Percentiles rank a stretch among this genome's conserved stretches.
phyloP scores from a whole-genome alignment of 2,888 invertebrate species.

The Drosophila tanythrix region DNA sequence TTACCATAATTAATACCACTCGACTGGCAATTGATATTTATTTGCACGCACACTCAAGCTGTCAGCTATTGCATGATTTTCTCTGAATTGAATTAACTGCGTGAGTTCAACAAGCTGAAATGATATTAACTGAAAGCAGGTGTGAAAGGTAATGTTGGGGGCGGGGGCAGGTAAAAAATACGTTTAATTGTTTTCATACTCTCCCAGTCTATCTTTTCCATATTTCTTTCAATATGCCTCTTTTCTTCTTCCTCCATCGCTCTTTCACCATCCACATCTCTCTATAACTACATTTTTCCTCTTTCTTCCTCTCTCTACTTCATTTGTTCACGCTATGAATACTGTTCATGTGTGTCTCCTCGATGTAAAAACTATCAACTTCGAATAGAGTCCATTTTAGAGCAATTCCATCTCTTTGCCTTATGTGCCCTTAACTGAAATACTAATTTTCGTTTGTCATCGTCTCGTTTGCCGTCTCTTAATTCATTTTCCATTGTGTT shows the following conservation, averaged over 20 bases:
- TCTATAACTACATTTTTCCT: not conserved
- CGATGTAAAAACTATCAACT: not conserved
- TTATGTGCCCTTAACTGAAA: not conserved
- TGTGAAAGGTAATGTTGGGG: not conserved
- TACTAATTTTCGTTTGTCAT: not conserved
- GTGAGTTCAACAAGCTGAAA: not conserved
- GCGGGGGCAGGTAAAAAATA: not conserved
- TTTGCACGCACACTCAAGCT: slow-evolving; percentile 54
- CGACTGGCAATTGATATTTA: slow-evolving; percentile 50
- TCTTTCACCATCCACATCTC: not conserved
- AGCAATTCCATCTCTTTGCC: not conserved
- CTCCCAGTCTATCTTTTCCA: not conserved
- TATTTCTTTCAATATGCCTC: not conserved
- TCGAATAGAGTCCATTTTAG: not conserved
- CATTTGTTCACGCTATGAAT: not conserved
- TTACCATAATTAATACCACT: slow-evolving; percentile 59
- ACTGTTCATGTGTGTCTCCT: not conserved
- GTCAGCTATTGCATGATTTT: slow-evolving; percentile 25
- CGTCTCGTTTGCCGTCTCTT: not conserved
- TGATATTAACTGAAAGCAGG: not conserved
- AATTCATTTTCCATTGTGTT: not conserved
- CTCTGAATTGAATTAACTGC: slow-evolving; percentile 22
- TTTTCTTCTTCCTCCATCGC: not conserved
- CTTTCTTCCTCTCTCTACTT: not conserved
- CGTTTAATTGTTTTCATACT: not conserved